These are phyloP conservation scores for Channa argus DNA, from an alignment of 2,113 vertebrate species.

Conservation along the genomic window DNA sequence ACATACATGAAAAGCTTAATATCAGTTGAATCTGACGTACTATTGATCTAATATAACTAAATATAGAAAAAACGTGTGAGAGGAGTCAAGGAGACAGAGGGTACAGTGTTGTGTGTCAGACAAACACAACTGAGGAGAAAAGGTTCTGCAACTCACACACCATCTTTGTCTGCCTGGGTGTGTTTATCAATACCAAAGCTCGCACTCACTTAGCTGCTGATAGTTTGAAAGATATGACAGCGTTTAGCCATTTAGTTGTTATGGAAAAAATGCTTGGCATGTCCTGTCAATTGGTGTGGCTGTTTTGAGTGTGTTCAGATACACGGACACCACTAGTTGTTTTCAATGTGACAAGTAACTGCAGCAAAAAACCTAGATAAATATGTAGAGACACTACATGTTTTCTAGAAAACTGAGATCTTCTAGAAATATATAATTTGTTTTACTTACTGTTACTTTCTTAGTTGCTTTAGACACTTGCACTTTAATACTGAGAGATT, in stretches of 20 bases:
- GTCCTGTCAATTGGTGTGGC: slow-evolving; percentile 30
- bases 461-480: not conserved
- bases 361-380: not conserved
- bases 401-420: not conserved
- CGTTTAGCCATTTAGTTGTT: slow-evolving; percentile 34
- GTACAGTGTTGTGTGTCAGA: not conserved
- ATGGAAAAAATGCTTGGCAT: slow-evolving; percentile 49
- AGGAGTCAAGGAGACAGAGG: not conserved
- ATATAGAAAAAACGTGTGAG: not conserved
- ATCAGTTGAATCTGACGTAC: slow-evolving; percentile 3
- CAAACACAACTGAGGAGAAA: not conserved
- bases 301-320: not conserved
- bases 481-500: not conserved
- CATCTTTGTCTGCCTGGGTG: not conserved
- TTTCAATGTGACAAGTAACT: not conserved
- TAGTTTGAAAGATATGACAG: slow-evolving; percentile 14
- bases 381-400: too few relatives aligned
- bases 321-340: not conserved
- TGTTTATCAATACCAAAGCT: slow-evolving; percentile 29
- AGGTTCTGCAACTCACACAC: not conserved
- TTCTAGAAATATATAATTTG: not conserved
- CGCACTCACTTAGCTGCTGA: slow-evolving; percentile 22
- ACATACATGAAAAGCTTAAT: not conserved
- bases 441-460: not conserved
- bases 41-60: slow-evolving; percentile 3